Evolutionary conservation across 2,888 invertebrate genomes (phyloP).

Genomic region (Volucella inanis): DNA sequence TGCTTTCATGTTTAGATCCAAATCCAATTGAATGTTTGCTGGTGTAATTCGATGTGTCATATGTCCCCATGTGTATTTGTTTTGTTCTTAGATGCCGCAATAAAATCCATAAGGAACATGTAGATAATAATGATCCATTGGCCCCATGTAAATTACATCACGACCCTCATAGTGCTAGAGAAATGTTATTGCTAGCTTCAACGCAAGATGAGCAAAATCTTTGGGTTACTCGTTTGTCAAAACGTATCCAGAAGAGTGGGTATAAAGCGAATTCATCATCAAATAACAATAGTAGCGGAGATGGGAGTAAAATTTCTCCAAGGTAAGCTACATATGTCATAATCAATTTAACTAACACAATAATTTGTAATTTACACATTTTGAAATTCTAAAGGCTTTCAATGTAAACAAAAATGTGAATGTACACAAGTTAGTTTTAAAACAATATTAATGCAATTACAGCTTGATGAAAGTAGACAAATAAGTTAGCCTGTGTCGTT

Average conservation of each 20-base stretch:
- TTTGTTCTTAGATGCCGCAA: constrained; percentile 90
- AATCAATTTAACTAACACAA: neutral
- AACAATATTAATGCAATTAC: no score
- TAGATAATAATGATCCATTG: constrained; percentile 91
- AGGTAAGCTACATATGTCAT: constrained; percentile 84
- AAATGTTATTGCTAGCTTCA: constrained; percentile 94
- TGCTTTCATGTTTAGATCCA: neutral
- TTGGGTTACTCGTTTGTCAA: constrained; percentile 96
- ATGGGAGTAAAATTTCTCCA: constrained; percentile 89
- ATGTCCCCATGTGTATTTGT: constrained; percentile 46
- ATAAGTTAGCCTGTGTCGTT: no score
- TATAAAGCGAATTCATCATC: constrained; percentile 92
- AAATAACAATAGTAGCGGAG: constrained; percentile 83
- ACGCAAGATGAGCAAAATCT: constrained; percentile 93
- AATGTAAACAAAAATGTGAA: constrained; percentile 30
- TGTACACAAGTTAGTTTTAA: constrained; percentile 15
- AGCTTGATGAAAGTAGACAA: no score
- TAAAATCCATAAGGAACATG: constrained; percentile 99
- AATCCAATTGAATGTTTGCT: constrained; percentile 10
- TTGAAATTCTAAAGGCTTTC: neutral
- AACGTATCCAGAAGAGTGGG: constrained; percentile 96
- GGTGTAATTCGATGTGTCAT: constrained; percentile 11
- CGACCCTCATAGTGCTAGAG: constrained; percentile 96
- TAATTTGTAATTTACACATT: constrained; percentile 23
- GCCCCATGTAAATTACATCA: constrained; percentile 98